Evolutionary conservation across 1,140 invertebrate genomes (phyloP).

Genomic region (Achatina immaculata): DNA sequence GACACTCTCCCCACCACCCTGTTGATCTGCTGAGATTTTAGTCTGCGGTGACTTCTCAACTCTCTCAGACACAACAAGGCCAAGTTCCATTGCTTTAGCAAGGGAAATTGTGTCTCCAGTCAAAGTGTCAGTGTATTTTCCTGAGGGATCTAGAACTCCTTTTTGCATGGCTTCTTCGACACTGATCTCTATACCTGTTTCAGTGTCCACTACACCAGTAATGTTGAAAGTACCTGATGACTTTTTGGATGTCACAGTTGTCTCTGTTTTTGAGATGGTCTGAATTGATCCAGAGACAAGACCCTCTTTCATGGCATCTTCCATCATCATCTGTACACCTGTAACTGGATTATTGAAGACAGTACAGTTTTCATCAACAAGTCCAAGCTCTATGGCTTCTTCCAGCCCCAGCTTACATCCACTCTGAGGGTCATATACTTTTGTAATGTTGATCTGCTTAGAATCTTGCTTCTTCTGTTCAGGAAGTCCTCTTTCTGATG

Average conservation of each 20-base stretch:
- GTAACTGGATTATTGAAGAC: conserved; percentile 74
- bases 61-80: conserved; percentile 82
- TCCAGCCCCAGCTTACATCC: conserved; percentile 80
- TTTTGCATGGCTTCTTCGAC: conserved; percentile 64
- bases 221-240: conserved; percentile 57
- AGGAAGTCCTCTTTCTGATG: conserved; percentile 81
- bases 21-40: conserved; percentile 24
- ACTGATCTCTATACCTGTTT: conserved; percentile 67
- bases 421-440: conserved; percentile 78
- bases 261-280: conserved; percentile 66
- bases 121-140: conserved; percentile 80
- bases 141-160: conserved; percentile 67
- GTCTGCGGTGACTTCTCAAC: conserved; percentile 74
- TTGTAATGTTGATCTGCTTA: conserved; percentile 71
- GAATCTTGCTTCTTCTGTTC: conserved; percentile 82
- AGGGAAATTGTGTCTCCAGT: conserved; percentile 82
- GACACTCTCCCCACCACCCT: conserved; percentile 5
- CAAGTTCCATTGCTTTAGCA: conserved; percentile 82
- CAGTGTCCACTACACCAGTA: conserved; percentile 88
- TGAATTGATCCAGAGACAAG: conserved; percentile 78
- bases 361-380: conserved; percentile 69
- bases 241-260: conserved; percentile 51
- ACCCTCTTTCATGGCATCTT: conserved; percentile 85
- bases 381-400: conserved; percentile 63
- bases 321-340: conserved; percentile 74